Conservation (phyloP, 1,140 invertebrate genomes). For the Drosophila pandora region DNA sequence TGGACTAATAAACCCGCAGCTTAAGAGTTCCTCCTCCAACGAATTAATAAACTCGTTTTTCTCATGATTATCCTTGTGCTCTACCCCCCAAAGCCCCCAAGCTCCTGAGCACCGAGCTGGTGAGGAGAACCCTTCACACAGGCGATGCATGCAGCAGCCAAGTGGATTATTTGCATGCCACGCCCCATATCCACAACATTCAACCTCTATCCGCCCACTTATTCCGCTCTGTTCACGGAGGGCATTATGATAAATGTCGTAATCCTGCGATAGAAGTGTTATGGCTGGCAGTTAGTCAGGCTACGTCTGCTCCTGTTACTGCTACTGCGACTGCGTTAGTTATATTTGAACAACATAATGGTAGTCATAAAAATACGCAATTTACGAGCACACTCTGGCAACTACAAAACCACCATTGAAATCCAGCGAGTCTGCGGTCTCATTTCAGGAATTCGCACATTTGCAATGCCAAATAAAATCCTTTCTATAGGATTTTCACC, state of each 20-base stretch:
- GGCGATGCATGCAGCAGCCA: conserved; percentile 40
- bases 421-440: conserved; percentile 15
- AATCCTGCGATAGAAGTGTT: conserved; percentile 52
- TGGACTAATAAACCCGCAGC: conserved; percentile 8
- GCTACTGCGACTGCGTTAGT: conserved; percentile 18
- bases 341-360: conserved; percentile 50
- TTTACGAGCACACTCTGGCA: conserved; percentile 20
- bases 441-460: conserved; percentile 16
- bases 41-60: conserved; percentile 17
- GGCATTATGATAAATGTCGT: conserved; percentile 56
- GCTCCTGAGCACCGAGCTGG: background rate
- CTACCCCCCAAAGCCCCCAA: background rate
- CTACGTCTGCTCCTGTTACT: background rate
- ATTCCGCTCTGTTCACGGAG: conserved; percentile 1
- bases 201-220: conserved; percentile 2
- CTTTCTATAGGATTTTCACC: conserved; percentile 13
- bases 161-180: conserved; percentile 48
- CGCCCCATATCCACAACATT: conserved; percentile 3
- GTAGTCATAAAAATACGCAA: conserved; percentile 48
- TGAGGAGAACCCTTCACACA: conserved; percentile 17
- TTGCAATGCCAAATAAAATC: conserved; percentile 19
- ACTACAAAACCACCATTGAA: conserved; percentile 30
- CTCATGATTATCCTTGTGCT: conserved; percentile 26
- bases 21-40: background rate
- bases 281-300: conserved; percentile 42